Conservation (phyloP, 2,797 vertebrate species). For the Cheracebus regulus region DNA sequence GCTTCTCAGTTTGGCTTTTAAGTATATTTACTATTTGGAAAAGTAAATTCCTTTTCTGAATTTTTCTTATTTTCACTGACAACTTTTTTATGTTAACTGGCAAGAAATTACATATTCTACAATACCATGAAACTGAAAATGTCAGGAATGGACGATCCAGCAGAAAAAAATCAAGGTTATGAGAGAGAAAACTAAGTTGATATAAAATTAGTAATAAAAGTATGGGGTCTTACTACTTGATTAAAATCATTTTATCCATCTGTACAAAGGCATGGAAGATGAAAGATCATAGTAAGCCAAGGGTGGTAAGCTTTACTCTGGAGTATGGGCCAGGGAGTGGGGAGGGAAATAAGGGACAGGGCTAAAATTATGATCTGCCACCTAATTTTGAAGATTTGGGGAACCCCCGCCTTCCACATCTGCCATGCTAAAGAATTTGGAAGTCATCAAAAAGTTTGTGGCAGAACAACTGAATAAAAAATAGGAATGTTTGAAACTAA, state of each 20-base stretch:
- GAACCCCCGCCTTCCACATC: too few relatives aligned
- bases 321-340: neutral
- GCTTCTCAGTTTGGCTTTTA: slow-evolving; percentile 34
- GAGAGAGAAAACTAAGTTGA: neutral
- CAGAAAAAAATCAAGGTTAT: neutral
- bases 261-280: neutral
- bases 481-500: neutral
- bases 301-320: neutral
- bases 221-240: neutral
- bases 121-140: slow-evolving; percentile 18
- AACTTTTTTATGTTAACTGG: neutral
- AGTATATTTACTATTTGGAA: neutral
- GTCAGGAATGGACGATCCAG: neutral
- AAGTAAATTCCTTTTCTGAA: neutral
- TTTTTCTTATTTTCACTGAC: neutral
- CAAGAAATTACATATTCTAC: neutral
- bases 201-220: neutral
- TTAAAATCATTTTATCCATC: neutral
- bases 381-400: neutral
- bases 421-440: neutral
- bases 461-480: neutral
- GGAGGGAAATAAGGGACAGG: neutral
- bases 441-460: neutral
- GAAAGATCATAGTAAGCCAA: neutral
- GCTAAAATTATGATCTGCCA: neutral